A percentile compares a stretch with the other conserved stretches of the same genome.
phyloP scores from a whole-genome alignment of 2,113 vertebrate genomes.

The Cephalopholis sonnerati region DNA sequence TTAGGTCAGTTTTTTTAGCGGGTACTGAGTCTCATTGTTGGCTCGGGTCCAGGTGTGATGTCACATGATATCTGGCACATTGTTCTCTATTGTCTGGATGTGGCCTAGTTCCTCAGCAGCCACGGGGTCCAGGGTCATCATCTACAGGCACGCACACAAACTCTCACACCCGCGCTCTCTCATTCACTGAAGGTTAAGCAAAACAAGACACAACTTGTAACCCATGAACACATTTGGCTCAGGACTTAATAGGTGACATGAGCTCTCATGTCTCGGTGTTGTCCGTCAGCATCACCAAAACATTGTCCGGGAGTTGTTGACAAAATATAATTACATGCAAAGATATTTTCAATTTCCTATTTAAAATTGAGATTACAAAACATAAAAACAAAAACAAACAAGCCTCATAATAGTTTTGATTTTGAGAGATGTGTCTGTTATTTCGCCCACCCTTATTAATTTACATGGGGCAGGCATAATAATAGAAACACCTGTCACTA shows the following conservation, averaged over 20 bases:
- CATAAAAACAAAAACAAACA: no score
- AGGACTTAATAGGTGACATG: conserved; percentile 5
- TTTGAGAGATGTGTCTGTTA: background rate
- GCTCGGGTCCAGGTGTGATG: conserved; percentile 75
- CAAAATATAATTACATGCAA: background rate
- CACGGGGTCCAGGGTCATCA: conserved; percentile 61
- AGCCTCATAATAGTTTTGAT: background rate
- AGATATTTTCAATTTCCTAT: background rate
- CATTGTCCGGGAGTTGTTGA: background rate
- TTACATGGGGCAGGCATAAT: background rate
- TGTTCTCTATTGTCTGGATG: conserved; percentile 75
- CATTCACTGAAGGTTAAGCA: conserved; percentile 10
- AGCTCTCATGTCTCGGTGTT: background rate
- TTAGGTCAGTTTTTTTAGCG: conserved; percentile 23
- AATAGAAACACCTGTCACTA: background rate
- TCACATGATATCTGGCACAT: conserved; percentile 77
- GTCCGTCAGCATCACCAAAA: background rate
- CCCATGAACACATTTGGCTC: conserved; percentile 3
- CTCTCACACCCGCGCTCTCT: background rate
- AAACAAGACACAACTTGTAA: conserved; percentile 26
- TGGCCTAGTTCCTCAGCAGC: conserved; percentile 76
- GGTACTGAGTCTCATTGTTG: conserved; percentile 59
- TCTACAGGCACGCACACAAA: conserved; percentile 9
- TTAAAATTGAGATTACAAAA: no score
- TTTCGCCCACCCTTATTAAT: background rate